Conservation (phyloP, 2,113 vertebrate genomes). For the Phalacrocorax pelagicus region DNA sequence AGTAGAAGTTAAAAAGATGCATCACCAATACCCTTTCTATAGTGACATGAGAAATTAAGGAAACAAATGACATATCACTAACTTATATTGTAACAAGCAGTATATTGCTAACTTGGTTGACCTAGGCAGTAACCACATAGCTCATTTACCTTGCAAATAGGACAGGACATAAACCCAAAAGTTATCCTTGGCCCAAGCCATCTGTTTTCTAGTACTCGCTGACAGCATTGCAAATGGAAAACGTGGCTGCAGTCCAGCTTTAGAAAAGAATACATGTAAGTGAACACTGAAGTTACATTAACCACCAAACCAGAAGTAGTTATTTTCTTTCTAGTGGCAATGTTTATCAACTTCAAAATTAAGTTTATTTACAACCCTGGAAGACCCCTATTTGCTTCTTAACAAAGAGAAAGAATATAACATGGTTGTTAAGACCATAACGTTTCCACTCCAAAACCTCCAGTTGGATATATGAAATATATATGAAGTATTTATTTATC, state of each 20-base stretch:
- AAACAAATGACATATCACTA: neutral
- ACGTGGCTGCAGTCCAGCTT: conserved; percentile 98
- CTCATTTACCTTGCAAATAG: conserved; percentile 93
- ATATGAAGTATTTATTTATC: neutral
- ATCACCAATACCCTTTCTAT: neutral
- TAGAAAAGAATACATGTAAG: conserved; percentile 2
- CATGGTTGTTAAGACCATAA: neutral
- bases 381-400: neutral
- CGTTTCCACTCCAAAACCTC: neutral
- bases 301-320: neutral
- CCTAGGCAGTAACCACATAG: neutral
- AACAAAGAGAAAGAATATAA: neutral
- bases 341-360: neutral
- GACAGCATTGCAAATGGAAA: conserved; percentile 97
- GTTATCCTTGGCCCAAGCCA: conserved; percentile 98
- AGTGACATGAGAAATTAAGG: neutral
- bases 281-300: neutral
- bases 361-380: neutral
- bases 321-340: neutral
- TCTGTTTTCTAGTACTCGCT: conserved; percentile 93
- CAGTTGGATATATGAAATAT: accelerated
- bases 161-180: conserved; percentile 98
- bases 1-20: neutral
- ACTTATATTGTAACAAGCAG: neutral
- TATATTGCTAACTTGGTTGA: neutral